Conservation (phyloP, 2,888 invertebrate species). For the Conops quadrifasciatus region DNA sequence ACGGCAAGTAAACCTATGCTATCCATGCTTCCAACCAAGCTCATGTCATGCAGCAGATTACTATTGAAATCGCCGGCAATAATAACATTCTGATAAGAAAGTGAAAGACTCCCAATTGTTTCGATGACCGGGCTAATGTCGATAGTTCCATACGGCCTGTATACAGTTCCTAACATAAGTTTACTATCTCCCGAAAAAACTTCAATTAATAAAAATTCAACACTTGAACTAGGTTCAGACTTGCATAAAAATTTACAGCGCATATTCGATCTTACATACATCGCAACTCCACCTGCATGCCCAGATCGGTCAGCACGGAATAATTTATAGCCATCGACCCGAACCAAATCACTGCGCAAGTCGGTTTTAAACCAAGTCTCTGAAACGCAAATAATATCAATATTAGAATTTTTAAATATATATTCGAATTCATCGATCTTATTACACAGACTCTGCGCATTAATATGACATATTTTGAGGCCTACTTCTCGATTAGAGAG, state of each 20-base stretch:
- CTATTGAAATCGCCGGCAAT: slow-evolving; percentile 9
- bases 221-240: neutral
- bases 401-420: neutral
- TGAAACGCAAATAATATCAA: slow-evolving; percentile 32
- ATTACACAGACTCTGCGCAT: neutral
- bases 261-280: slow-evolving; percentile 21
- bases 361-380: slow-evolving; percentile 19
- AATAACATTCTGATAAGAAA: neutral
- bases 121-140: neutral
- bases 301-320: slow-evolving; percentile 7
- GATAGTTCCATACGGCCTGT: neutral
- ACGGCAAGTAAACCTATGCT: slow-evolving; percentile 2
- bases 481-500: neutral
- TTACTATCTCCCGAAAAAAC: neutral
- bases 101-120: neutral
- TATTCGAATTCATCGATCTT: neutral
- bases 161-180: neutral
- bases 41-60: neutral
- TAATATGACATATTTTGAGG: neutral
- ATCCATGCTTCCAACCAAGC: neutral
- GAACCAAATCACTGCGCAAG: slow-evolving; percentile 7
- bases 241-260: slow-evolving; percentile 6
- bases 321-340: neutral
- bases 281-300: slow-evolving; percentile 13
- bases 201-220: neutral